Evolutionary conservation across 2,113 vertebrate species (phyloP).

Genomic region (Pycnonotus jocosus): DNA sequence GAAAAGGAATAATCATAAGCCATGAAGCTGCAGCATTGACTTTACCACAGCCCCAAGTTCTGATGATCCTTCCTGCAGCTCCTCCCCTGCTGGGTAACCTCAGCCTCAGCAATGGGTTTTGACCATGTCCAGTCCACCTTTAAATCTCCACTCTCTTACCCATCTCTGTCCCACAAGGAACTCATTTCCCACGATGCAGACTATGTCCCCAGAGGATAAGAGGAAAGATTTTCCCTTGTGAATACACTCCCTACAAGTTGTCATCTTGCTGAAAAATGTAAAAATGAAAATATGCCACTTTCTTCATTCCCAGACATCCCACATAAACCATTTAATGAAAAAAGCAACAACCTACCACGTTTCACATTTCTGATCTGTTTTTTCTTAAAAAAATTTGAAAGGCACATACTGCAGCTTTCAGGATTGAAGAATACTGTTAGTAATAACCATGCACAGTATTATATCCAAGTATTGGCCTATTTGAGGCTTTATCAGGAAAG

Average conservation of each 20-base stretch:
- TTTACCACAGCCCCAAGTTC: neutral
- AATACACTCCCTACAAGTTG: neutral
- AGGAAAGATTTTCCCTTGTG: neutral
- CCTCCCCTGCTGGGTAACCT: neutral
- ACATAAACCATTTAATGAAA: neutral
- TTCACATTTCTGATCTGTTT: neutral
- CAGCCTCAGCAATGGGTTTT: neutral
- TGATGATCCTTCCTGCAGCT: neutral
- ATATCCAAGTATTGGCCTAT: neutral
- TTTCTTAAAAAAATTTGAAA: neutral
- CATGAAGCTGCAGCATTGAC: neutral
- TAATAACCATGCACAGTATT: neutral
- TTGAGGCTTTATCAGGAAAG: slow-evolving; percentile 42
- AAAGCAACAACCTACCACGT: neutral
- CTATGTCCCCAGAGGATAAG: neutral
- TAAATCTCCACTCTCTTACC: neutral
- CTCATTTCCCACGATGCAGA: neutral
- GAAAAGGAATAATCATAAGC: neutral
- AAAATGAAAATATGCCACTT: neutral
- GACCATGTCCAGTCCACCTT: neutral
- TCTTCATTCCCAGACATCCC: neutral
- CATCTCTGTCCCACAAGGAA: neutral
- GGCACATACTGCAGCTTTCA: neutral
- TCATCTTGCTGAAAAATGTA: neutral
- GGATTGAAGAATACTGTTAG: neutral